phyloP scores from a whole-genome alignment of 2,797 vertebrate species.

The Antennarius maculatus region DNA sequence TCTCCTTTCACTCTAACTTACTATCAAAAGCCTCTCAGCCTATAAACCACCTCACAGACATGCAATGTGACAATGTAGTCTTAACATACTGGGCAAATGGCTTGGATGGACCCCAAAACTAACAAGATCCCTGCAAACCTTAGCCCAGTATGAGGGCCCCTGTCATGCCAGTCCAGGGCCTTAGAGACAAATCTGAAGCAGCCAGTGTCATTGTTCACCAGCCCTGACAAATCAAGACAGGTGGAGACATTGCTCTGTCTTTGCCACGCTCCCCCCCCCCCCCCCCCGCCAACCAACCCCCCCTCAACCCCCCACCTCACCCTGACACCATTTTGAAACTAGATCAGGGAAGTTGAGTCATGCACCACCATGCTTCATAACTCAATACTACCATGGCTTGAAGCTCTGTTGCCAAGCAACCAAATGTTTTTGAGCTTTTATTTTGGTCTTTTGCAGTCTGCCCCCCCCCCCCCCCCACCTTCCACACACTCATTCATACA shows the following conservation, averaged over 20 bases:
- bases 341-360: conserved; percentile 76
- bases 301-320: not conserved
- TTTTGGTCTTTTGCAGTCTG: conserved; percentile 56
- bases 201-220: conserved; percentile 53
- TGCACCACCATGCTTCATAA: conserved; percentile 72
- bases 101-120: conserved; percentile 49
- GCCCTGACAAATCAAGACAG: conserved; percentile 75
- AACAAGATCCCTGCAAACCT: conserved; percentile 48
- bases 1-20: not conserved
- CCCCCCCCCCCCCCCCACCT: conserved; percentile 6
- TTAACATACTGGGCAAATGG: conserved; percentile 45
- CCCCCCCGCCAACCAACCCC: not conserved
- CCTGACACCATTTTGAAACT: conserved; percentile 71
- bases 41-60: conserved; percentile 10
- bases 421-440: conserved; percentile 80
- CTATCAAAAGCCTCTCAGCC: conserved; percentile 13
- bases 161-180: conserved; percentile 18
- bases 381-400: conserved; percentile 61
- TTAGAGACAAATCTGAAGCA: conserved; percentile 17
- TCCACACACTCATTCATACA: conserved; percentile 24
- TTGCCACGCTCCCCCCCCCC: not conserved
- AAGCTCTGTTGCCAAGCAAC: conserved; percentile 75
- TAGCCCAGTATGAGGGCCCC: conserved; percentile 16
- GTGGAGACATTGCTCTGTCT: conserved; percentile 69
- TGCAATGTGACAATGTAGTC: conserved; percentile 46